These are phyloP conservation scores for Pogonomyrmex californicus DNA, from an alignment of 1,140 invertebrate genomes.

Conservation along the genomic window DNA sequence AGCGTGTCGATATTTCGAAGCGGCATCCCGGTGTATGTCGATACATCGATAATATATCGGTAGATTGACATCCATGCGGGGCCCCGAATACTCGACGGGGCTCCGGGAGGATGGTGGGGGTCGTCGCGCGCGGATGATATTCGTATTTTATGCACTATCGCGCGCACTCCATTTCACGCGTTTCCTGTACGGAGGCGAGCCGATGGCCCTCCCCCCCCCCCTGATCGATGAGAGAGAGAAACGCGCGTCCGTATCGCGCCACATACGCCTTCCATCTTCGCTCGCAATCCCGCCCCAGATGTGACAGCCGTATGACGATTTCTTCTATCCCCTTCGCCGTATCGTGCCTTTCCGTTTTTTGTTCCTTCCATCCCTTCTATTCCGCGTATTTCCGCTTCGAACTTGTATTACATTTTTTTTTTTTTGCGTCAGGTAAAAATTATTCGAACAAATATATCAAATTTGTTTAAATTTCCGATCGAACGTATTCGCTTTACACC, in stretches of 20 bases:
- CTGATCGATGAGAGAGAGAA: slow-evolving; percentile 61
- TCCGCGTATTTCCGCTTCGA: not conserved
- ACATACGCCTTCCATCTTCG: slow-evolving; percentile 19
- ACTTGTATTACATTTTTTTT: not conserved
- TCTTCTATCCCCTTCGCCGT: slow-evolving; percentile 3
- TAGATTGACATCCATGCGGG: slow-evolving; percentile 54
- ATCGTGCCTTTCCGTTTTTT: too few relatives aligned
- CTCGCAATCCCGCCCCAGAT: not conserved
- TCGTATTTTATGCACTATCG: slow-evolving; percentile 73
- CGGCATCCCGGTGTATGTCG: slow-evolving; percentile 20
- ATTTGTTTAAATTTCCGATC: not conserved
- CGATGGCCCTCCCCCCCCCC: not conserved
- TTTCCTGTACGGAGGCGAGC: slow-evolving; percentile 49
- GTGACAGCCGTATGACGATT: slow-evolving; percentile 26
- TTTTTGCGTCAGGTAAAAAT: not conserved
- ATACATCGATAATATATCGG: slow-evolving; percentile 65
- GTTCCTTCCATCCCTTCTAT: not conserved
- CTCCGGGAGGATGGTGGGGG: slow-evolving; percentile 40
- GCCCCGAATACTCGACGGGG: slow-evolving; percentile 49
- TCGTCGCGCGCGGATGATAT: slow-evolving; percentile 59
- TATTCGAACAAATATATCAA: not conserved
- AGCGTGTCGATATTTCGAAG: slow-evolving; percentile 71
- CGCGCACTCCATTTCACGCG: slow-evolving; percentile 62
- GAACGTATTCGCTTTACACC: not conserved
- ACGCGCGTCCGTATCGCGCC: slow-evolving; percentile 1